Conservation (phyloP, 2,888 invertebrate genomes). For the Rotaria socialis region DNA sequence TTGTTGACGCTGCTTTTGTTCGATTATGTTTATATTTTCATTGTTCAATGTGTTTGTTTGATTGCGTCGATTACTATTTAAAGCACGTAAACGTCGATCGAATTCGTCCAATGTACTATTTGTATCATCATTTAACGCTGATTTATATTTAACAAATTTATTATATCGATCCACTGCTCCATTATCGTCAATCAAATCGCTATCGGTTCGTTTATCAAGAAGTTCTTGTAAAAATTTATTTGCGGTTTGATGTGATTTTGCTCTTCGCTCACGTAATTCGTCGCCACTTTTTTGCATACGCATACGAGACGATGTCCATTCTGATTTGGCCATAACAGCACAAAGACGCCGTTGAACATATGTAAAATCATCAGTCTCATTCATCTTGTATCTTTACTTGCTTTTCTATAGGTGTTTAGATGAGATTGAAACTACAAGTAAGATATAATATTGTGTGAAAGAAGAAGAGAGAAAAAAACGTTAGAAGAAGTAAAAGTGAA, state of each 20-base stretch:
- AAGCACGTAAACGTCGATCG: constrained; percentile 3
- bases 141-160: not conserved
- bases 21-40: not conserved
- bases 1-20: not conserved
- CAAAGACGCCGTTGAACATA: constrained; percentile 27
- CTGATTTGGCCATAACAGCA: constrained; percentile 7
- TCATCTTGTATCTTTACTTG: not conserved
- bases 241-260: constrained; percentile 6
- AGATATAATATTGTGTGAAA: not conserved
- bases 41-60: not conserved
- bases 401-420: not conserved
- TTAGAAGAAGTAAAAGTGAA: not conserved
- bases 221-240: constrained; percentile 19
- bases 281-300: constrained; percentile 24
- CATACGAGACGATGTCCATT: constrained; percentile 33
- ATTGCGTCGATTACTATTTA: not conserved
- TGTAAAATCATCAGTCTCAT: not conserved
- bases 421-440: not conserved
- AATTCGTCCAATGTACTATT: not conserved
- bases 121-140: not conserved
- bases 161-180: not conserved
- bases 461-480: constrained; percentile 5
- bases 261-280: constrained; percentile 14
- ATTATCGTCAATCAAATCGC: constrained; percentile 32
- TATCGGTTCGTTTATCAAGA: not conserved